Percentiles rank a stretch among this genome's conserved stretches.
phyloP scores from a whole-genome alignment of 2,113 vertebrate genomes.

The Promerops cafer region DNA sequence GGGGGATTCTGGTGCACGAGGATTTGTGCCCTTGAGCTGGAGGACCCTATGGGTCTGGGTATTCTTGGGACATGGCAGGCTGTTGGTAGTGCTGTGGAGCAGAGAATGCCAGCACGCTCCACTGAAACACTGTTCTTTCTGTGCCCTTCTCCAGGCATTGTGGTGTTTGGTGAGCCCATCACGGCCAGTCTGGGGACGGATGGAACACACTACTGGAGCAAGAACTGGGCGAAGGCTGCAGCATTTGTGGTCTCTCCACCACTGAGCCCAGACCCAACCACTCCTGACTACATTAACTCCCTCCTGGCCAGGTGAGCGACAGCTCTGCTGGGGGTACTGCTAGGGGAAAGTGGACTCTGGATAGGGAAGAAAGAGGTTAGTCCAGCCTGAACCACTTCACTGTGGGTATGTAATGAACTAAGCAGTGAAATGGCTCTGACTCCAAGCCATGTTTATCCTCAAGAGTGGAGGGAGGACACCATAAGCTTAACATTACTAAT shows the following conservation, averaged over 20 bases:
- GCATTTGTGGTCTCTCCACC: constrained; percentile 95
- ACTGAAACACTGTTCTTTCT: not conserved
- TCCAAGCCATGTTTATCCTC: accelerated
- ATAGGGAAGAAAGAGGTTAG: not conserved
- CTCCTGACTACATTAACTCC: constrained; percentile 95
- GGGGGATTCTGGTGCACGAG: not conserved
- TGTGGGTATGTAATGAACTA: not conserved
- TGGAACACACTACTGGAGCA: constrained; percentile 98
- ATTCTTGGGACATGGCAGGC: not conserved
- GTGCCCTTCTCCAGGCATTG: constrained; percentile 77
- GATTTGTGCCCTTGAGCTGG: not conserved
- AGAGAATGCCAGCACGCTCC: not conserved
- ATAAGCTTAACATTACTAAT: not conserved
- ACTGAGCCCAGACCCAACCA: constrained; percentile 95
- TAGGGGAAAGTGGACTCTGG: accelerated
- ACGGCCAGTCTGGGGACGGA: constrained; percentile 93
- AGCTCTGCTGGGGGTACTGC: not conserved
- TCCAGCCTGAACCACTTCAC: not conserved
- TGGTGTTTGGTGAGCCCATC: constrained; percentile 97
- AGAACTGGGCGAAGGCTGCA: constrained; percentile 98
- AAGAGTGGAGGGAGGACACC: not conserved
- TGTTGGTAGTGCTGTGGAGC: not conserved
- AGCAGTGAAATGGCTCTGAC: not conserved
- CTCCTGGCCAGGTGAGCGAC: constrained; percentile 86
- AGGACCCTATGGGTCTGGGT: not conserved